These are phyloP conservation scores for Allacma fusca DNA, from an alignment of 2,888 invertebrate species.

Conservation along the genomic window DNA sequence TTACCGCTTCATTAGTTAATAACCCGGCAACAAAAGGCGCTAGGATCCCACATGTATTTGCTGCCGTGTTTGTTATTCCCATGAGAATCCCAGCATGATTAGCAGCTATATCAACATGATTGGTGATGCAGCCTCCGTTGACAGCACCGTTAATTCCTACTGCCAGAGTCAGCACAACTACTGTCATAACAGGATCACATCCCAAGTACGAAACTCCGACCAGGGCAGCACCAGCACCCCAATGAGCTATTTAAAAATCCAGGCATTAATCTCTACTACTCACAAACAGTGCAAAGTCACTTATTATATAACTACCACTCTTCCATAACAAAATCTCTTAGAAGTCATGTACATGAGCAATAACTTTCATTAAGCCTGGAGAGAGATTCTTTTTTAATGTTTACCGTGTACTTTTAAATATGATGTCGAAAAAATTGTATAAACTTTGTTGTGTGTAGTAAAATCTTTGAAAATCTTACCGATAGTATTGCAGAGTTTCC, in stretches of 20 bases:
- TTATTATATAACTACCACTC: too few species aligned
- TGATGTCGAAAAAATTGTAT: too few species aligned
- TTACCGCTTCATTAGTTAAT: conserved; percentile 70
- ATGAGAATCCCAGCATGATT: conserved; percentile 89
- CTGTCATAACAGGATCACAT: conserved; percentile 79
- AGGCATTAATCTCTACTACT: background rate
- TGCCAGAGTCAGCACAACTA: conserved; percentile 80
- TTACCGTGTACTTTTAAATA: too few species aligned
- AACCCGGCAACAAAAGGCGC: conserved; percentile 86
- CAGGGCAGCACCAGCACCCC: conserved; percentile 15
- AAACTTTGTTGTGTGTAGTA: too few species aligned
- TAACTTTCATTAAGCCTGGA: too few species aligned
- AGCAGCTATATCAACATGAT: conserved; percentile 83
- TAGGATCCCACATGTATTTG: conserved; percentile 84
- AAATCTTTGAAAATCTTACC: background rate
- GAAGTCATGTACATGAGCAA: too few species aligned
- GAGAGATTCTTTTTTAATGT: too few species aligned
- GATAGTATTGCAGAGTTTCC: conserved; percentile 68
- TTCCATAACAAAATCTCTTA: too few species aligned
- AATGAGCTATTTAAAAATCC: background rate
- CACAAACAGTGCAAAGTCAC: too few species aligned
- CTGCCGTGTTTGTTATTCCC: conserved; percentile 88
- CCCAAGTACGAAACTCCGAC: conserved; percentile 85
- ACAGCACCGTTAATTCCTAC: conserved; percentile 89
- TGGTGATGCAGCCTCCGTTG: conserved; percentile 85